Conservation (phyloP, 2,888 invertebrate genomes). For the Sinhomidia bicolor region DNA sequence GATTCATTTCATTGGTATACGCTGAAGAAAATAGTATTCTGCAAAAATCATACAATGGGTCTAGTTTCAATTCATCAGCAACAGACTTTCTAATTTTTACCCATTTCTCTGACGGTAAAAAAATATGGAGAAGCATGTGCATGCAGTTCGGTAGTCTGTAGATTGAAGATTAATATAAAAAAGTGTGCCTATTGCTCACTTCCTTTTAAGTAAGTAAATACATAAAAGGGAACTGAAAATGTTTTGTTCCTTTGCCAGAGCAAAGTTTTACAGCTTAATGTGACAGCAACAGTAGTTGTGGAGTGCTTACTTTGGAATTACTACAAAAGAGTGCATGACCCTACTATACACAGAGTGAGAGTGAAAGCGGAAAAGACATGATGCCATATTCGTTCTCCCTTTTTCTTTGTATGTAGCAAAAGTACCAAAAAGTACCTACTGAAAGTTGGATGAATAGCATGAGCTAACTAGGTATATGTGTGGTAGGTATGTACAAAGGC, state of each 20-base stretch:
- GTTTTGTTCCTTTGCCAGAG: slow-evolving; percentile 30
- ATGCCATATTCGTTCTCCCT: not conserved
- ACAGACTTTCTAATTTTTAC: not conserved
- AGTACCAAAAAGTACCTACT: not conserved
- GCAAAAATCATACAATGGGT: too few species aligned
- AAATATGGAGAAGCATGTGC: not conserved
- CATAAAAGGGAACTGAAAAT: not conserved
- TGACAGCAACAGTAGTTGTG: slow-evolving; percentile 40
- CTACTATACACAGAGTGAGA: too few species aligned
- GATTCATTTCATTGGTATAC: too few species aligned
- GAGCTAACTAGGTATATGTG: too few species aligned
- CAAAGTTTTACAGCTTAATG: slow-evolving; percentile 29
- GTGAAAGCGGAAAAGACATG: slow-evolving; percentile 26
- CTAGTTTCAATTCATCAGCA: too few species aligned
- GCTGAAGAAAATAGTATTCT: too few species aligned
- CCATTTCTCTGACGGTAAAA: not conserved
- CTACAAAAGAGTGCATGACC: slow-evolving; percentile 34
- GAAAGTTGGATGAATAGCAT: slow-evolving; percentile 59
- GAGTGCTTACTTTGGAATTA: slow-evolving; percentile 25
- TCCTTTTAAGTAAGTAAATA: slow-evolving; percentile 9
- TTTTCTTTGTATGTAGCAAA: slow-evolving; percentile 3
- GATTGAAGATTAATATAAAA: not conserved
- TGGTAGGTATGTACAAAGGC: too few species aligned
- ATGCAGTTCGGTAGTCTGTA: not conserved
- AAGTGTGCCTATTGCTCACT: not conserved